These are phyloP conservation scores for Triops cancriformis DNA, from an alignment of 1,140 invertebrate species.

Conservation along the genomic window DNA sequence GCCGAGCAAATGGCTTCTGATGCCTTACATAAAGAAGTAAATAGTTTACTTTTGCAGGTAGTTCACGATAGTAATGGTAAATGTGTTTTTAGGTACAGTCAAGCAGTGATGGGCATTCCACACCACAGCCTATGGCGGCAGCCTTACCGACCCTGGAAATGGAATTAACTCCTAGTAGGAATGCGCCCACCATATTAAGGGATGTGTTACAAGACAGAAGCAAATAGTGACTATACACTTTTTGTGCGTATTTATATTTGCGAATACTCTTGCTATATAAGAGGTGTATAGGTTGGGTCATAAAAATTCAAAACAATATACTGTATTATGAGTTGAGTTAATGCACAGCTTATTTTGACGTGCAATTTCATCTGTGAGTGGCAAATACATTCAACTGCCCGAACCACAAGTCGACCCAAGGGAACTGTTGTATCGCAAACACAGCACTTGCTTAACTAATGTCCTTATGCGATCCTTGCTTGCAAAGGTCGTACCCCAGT, in stretches of 20 bases:
- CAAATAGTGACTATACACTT: constrained; percentile 8
- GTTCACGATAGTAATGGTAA: not conserved
- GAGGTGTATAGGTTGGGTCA: not conserved
- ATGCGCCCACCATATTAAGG: constrained; percentile 23
- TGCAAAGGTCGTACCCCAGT: too few species aligned
- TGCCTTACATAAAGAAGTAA: constrained; percentile 16
- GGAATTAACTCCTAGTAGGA: constrained; percentile 21
- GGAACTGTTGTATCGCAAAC: too few species aligned
- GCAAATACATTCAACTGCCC: too few species aligned
- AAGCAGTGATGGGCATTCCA: constrained; percentile 9
- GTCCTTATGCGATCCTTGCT: too few species aligned
- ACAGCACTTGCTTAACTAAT: too few species aligned
- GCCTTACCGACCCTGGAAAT: not conserved
- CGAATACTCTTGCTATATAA: not conserved
- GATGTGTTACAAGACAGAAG: constrained; percentile 23
- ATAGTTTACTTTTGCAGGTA: not conserved
- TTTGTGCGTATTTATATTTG: not conserved
- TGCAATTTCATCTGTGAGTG: too few species aligned
- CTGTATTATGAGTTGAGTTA: too few species aligned
- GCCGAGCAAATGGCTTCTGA: constrained; percentile 22
- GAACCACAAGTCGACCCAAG: too few species aligned
- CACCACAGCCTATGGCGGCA: not conserved
- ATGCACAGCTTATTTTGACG: too few species aligned
- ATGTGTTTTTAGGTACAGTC: not conserved
- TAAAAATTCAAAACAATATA: not conserved